These are phyloP conservation scores for Apotomis turbidana DNA, from an alignment of 2,888 invertebrate species.

Conservation along the genomic window DNA sequence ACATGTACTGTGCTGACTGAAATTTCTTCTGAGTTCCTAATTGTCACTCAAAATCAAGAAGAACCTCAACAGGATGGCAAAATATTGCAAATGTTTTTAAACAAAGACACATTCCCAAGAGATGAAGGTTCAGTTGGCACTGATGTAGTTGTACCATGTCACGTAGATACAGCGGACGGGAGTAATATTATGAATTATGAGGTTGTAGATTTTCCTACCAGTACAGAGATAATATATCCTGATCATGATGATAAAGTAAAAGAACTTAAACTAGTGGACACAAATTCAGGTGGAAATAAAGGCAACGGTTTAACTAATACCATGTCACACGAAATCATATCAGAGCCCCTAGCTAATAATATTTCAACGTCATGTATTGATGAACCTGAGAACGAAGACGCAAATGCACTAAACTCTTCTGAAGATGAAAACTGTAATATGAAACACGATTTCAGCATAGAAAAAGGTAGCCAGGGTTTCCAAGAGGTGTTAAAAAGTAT, in stretches of 20 bases:
- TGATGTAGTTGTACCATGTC: background rate
- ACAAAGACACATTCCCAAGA: background rate
- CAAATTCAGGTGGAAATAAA: background rate
- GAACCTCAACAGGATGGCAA: background rate
- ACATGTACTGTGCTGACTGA: background rate
- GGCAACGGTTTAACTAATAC: background rate
- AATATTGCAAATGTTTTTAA: background rate
- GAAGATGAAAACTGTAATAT: background rate
- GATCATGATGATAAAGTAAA: background rate
- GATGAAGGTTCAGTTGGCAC: background rate
- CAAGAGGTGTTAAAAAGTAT: background rate
- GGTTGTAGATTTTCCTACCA: background rate
- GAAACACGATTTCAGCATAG: background rate
- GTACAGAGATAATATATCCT: background rate
- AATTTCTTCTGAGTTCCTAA: background rate
- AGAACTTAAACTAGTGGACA: background rate
- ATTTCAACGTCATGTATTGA: background rate
- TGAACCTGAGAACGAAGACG: background rate
- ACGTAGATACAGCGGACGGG: background rate
- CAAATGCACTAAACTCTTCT: background rate
- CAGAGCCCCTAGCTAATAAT: background rate
- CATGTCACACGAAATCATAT: constrained; percentile 6
- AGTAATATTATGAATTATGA: background rate
- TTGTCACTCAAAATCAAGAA: constrained; percentile 1
- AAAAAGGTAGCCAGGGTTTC: background rate